These are phyloP conservation scores for Bacillus rossius DNA, from an alignment of 1,140 invertebrate genomes.

Conservation along the genomic window DNA sequence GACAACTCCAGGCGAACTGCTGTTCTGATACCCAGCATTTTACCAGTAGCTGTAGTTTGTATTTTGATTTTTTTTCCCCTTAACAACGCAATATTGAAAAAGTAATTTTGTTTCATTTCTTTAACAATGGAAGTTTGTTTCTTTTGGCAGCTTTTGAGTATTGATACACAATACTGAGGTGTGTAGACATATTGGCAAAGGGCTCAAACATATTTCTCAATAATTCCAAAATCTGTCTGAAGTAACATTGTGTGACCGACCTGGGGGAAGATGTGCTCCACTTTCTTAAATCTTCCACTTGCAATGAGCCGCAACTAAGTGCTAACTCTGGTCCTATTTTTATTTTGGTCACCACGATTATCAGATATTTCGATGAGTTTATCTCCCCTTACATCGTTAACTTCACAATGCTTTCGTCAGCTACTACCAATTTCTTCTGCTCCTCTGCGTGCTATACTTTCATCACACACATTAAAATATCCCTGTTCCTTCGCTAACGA, in stretches of 20 bases:
- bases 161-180: not conserved
- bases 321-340: conserved; percentile 13
- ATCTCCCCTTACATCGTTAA: not conserved
- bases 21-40: no score
- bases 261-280: conserved; percentile 18
- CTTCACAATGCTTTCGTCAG: conserved; percentile 12
- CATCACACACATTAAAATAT: conserved; percentile 18
- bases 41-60: no score
- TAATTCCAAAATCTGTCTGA: conserved; percentile 24
- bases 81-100: no score
- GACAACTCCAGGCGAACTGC: no score
- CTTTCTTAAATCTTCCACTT: conserved; percentile 15
- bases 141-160: not conserved
- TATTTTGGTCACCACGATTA: conserved; percentile 19
- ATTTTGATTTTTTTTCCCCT: no score
- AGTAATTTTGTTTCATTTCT: no score
- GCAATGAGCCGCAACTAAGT: conserved; percentile 10
- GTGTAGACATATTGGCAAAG: not conserved
- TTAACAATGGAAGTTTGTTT: not conserved
- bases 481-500: conserved; percentile 7
- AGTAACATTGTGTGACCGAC: conserved; percentile 27
- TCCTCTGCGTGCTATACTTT: conserved; percentile 14
- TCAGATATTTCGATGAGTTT: conserved; percentile 9
- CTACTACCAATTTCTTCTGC: conserved; percentile 16
- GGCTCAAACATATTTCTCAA: not conserved